phyloP scores from a whole-genome alignment of 1,140 invertebrate species.

The Phymastichus coffea region DNA sequence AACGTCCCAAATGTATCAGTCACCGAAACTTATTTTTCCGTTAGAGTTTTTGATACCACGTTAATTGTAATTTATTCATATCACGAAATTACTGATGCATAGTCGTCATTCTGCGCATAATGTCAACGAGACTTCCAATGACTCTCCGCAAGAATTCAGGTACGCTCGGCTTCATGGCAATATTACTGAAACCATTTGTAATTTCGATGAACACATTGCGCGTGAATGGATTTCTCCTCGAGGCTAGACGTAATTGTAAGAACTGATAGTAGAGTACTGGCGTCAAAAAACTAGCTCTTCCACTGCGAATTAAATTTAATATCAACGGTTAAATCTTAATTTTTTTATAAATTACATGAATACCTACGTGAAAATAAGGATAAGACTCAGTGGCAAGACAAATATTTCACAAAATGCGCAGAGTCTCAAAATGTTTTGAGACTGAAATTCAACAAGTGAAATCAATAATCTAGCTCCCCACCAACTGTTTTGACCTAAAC shows the following conservation, averaged over 20 bases:
- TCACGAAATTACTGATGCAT: conserved; percentile 37
- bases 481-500: conserved; percentile 83
- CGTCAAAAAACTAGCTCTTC: conserved; percentile 79
- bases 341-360: conserved; percentile 7
- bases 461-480: conserved; percentile 85
- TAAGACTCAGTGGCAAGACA: conserved; percentile 81
- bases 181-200: conserved; percentile 36
- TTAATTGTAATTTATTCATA: conserved; percentile 3
- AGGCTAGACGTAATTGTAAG: conserved; percentile 82
- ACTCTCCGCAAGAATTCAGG: conserved; percentile 44
- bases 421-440: conserved; percentile 81
- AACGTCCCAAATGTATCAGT: conserved; percentile 7
- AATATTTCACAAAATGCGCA: conserved; percentile 90
- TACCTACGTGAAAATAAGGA: conserved; percentile 86
- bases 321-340: no score
- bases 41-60: no score
- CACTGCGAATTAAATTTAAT: conserved; percentile 64
- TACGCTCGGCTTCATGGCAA: conserved; percentile 40
- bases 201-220: conserved; percentile 82
- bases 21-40: conserved; percentile 8
- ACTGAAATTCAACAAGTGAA: conserved; percentile 83
- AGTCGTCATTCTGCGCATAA: conserved; percentile 47
- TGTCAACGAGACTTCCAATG: conserved; percentile 41
- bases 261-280: conserved; percentile 96
- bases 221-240: conserved; percentile 92